Evolutionary conservation across 1,140 invertebrate species (phyloP).

Genomic region (Pseudobourletiella spinata): DNA sequence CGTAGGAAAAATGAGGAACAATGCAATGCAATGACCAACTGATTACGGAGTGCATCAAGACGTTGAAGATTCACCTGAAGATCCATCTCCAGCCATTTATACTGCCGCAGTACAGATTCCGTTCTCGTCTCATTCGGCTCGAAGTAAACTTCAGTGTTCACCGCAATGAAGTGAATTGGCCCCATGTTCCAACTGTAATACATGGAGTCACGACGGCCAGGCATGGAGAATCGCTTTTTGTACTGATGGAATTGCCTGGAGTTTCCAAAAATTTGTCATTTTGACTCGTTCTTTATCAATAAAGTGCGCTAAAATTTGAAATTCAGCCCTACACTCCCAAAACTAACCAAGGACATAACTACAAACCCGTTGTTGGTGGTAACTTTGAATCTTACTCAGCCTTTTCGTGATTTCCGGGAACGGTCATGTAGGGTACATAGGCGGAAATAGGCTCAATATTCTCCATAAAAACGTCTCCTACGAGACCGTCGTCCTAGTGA

Average conservation of each 20-base stretch:
- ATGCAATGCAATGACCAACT: too few relatives aligned
- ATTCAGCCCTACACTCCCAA: too few relatives aligned
- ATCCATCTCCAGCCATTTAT: constrained; percentile 78
- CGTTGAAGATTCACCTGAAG: too few relatives aligned
- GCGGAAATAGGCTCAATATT: constrained; percentile 79
- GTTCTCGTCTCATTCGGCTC: too few relatives aligned
- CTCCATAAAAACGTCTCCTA: constrained; percentile 85
- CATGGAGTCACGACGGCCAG: constrained; percentile 58
- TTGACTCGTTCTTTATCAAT: too few relatives aligned
- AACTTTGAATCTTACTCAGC: too few relatives aligned
- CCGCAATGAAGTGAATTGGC: constrained; percentile 78
- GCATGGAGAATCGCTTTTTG: constrained; percentile 78
- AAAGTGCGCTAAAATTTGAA: too few relatives aligned
- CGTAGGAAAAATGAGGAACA: too few relatives aligned
- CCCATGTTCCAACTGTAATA: constrained; percentile 88
- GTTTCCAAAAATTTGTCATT: too few relatives aligned
- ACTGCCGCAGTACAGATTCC: constrained; percentile 77
- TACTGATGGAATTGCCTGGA: constrained; percentile 86
- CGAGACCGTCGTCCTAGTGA: constrained; percentile 58
- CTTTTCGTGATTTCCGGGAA: constrained; percentile 81
- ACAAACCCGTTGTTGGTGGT: too few relatives aligned
- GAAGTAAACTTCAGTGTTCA: constrained; percentile 94
- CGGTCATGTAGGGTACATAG: constrained; percentile 78
- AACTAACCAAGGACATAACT: too few relatives aligned
- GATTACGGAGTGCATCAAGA: too few relatives aligned